These are phyloP conservation scores for Rhinoraja longicauda DNA, from an alignment of 2,797 vertebrate genomes.

Conservation along the genomic window DNA sequence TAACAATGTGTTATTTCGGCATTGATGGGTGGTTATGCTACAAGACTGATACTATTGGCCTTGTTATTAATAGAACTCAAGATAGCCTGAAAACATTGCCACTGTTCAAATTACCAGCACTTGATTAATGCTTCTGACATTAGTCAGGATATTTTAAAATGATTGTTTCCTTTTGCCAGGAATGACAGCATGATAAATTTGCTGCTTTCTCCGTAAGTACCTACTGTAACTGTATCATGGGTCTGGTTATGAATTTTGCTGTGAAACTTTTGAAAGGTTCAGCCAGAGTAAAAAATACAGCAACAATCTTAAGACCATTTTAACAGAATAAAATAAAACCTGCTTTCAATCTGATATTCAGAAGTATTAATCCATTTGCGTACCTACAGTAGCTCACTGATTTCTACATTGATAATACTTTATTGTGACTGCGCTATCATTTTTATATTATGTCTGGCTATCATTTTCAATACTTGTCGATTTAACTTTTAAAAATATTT, in stretches of 20 bases:
- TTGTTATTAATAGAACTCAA: conserved; percentile 22
- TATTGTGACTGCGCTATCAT: too few relatives aligned
- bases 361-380: neutral
- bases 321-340: neutral
- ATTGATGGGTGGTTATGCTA: conserved; percentile 13
- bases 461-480: neutral
- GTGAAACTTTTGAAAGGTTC: neutral
- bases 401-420: neutral
- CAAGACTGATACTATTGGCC: neutral
- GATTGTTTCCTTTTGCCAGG: conserved; percentile 25
- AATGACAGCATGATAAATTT: conserved; percentile 33
- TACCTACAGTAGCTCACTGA: neutral
- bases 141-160: conserved; percentile 34
- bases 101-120: conserved; percentile 24
- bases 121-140: conserved; percentile 29
- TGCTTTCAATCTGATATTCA: neutral
- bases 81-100: conserved; percentile 32
- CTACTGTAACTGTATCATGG: neutral
- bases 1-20: conserved; percentile 13
- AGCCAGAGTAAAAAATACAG: neutral
- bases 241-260: conserved; percentile 29
- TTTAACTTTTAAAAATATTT: neutral
- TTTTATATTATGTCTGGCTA: neutral
- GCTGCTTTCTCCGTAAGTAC: conserved; percentile 25
- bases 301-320: neutral